Conservation (phyloP, 2,113 vertebrate genomes). For the Raja brachyura region DNA sequence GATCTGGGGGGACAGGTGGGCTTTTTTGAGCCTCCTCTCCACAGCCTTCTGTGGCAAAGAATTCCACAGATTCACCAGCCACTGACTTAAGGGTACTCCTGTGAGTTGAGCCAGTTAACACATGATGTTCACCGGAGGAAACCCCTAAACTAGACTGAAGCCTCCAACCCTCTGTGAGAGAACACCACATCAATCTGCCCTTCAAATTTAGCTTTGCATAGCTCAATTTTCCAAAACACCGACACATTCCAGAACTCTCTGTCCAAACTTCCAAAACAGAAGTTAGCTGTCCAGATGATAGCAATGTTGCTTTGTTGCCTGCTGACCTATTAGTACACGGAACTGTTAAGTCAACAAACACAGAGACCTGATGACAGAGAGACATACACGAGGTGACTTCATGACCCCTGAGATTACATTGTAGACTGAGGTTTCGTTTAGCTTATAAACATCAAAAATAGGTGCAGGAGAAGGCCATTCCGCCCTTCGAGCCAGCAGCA, state of each 20-base stretch:
- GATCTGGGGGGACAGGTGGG: too few species aligned
- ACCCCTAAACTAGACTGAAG: background rate
- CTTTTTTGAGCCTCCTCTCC: too few species aligned
- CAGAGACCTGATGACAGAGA: background rate
- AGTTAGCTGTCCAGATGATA: background rate
- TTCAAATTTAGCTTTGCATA: background rate
- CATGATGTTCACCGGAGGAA: background rate
- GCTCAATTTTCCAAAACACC: background rate
- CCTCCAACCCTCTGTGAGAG: background rate
- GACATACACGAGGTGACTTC: background rate
- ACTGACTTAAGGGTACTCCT: too few species aligned
- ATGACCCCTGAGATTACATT: background rate
- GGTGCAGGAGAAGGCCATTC: too few species aligned
- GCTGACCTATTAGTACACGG: background rate
- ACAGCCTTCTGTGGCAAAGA: too few species aligned
- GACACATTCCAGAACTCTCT: background rate
- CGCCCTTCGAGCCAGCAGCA: too few species aligned
- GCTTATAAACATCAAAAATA: too few species aligned
- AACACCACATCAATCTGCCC: background rate
- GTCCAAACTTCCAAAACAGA: background rate
- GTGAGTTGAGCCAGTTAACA: background rate
- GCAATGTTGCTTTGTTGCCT: background rate
- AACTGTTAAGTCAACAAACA: conserved; percentile 7
- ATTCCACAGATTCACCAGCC: too few species aligned
- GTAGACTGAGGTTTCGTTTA: background rate